Base-by-base conservation (phyloP, 1,140 invertebrate genomes). In the Sminthurides bifidus region DNA sequence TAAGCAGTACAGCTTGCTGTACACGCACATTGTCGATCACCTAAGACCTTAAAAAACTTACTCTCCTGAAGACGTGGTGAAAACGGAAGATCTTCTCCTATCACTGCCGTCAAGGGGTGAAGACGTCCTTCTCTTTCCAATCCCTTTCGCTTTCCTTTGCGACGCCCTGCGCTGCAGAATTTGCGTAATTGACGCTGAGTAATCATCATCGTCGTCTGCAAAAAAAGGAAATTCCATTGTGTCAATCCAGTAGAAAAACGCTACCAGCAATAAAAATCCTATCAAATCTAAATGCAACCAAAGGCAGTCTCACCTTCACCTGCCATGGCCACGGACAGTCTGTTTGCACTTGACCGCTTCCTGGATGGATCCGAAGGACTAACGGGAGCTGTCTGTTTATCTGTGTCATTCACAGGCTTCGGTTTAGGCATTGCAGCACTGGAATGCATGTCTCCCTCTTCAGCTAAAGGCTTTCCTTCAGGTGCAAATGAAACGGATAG, bases 61-160 rank as follows among this genome's bases (percentile, higher is more conserved):
- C 86, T 89, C 85, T 69, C 81, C 85, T 50, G 86, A 90, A 66
- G 84, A 87, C 21, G 79, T 85, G 12, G 87, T 86, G 15, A 87
- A 90, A 64, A 83, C 84, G 40, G 80, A 83, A 2, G 85, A 88
- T 0, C 86, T 87, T 54, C 83, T 71, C 51, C 85, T 70, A 48
- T 85, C 73, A 2, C 61, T 63, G 33, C 56, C 31, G 56, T 65
- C 56, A 68, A 86, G 84, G 2, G 84, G 81, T 17, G 84, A 85
- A 10, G 84, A 86, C 10, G 81, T 74, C 44, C 82, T 70, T 50
- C 82, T 69, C 26, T 77, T 77, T 46, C 73, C 72, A 35, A 72
- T 70, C 40, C 77, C 59, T 31, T 56, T 74, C n/a, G 79, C 80
- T n/a, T 69, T 68, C 31, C 59, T 45, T 79, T 74, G 44, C 78